Evolutionary conservation across 2,888 invertebrate genomes (phyloP).

Genomic region (Drosophila maculinotata): DNA sequence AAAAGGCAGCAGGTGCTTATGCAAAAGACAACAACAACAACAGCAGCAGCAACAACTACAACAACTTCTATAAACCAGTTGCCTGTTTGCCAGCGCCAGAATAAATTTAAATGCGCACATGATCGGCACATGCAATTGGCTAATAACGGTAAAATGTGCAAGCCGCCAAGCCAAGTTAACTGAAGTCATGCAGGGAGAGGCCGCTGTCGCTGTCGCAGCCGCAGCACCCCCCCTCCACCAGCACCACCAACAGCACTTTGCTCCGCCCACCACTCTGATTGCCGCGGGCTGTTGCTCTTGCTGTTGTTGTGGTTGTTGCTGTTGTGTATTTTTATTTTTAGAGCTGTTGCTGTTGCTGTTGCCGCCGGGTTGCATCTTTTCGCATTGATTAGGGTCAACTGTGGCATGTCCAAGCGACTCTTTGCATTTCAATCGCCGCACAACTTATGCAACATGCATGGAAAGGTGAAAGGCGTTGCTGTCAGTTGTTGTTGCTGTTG

Average conservation of each 20-base stretch:
- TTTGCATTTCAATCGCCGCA: slow-evolving; percentile 59
- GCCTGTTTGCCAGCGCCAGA: slow-evolving; percentile 57
- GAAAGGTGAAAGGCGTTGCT: slow-evolving; percentile 73
- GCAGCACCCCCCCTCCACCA: too few relatives aligned
- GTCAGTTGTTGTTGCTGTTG: slow-evolving; percentile 1
- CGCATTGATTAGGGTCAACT: slow-evolving; percentile 64
- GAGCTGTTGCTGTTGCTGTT: slow-evolving; percentile 17
- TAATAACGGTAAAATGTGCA: slow-evolving; percentile 70
- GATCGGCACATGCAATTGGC: slow-evolving; percentile 66
- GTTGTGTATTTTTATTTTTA: slow-evolving; percentile 27
- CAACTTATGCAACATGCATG: slow-evolving; percentile 62
- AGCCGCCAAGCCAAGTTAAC: slow-evolving; percentile 23
- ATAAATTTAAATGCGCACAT: slow-evolving; percentile 70
- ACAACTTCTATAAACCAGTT: slow-evolving; percentile 55
- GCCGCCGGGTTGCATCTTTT: slow-evolving; percentile 56
- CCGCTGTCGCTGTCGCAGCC: too few relatives aligned
- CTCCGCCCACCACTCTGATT: slow-evolving; percentile 12
- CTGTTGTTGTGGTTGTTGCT: slow-evolving; percentile 14
- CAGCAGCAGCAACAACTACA: slow-evolving; percentile 17
- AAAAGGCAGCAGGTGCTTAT: slow-evolving; percentile 63
- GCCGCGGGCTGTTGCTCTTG: slow-evolving; percentile 16
- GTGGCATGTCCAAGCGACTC: slow-evolving; percentile 49
- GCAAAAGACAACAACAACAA: slow-evolving; percentile 42
- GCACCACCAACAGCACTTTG: not conserved
- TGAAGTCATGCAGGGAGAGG: slow-evolving; percentile 40